phyloP scores from a whole-genome alignment of 2,113 vertebrate genomes.

The Colaptes auratus region DNA sequence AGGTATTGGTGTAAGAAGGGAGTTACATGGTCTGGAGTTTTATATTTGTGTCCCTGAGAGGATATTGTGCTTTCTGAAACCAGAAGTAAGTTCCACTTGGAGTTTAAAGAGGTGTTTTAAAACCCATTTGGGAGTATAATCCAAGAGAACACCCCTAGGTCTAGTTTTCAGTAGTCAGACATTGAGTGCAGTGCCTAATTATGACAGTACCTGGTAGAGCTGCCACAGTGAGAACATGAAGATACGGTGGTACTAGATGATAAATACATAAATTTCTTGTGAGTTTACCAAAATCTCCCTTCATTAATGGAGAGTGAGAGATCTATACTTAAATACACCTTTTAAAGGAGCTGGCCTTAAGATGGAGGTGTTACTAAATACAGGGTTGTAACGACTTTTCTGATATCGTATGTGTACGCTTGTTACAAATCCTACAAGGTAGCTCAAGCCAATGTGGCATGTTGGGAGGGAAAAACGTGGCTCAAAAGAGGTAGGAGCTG shows the following conservation, averaged over 20 bases:
- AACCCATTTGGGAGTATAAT: not conserved
- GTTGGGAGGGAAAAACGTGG: not conserved
- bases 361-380: not conserved
- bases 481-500: not conserved
- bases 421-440: not conserved
- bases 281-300: not conserved
- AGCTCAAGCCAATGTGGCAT: not conserved
- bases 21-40: not conserved
- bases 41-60: not conserved
- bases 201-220: not conserved
- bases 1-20: not conserved
- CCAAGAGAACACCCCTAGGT: not conserved
- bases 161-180: not conserved
- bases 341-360: not conserved
- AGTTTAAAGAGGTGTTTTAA: not conserved
- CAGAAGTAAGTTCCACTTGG: not conserved
- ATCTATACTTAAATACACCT: not conserved
- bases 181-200: not conserved
- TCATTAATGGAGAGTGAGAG: not conserved
- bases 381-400: not conserved
- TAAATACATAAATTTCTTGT: not conserved
- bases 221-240: not conserved
- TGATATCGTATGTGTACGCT: not conserved
- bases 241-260: not conserved
- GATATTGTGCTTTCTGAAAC: not conserved